Evolutionary conservation across 2,888 invertebrate species (phyloP).

Genomic region (Tetragonisca angustula): DNA sequence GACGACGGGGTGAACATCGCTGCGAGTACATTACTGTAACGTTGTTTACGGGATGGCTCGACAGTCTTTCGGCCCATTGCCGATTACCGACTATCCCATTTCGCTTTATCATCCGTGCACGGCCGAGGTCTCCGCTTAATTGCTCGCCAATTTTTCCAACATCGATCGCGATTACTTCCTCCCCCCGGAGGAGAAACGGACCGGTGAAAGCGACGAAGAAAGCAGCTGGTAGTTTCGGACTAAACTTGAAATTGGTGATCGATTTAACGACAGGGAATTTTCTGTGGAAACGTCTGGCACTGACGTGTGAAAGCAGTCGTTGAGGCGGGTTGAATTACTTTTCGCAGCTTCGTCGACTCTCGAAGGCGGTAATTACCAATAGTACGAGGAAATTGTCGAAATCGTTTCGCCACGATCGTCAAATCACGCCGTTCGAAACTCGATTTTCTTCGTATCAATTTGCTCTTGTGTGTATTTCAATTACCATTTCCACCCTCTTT

Average conservation of each 20-base stretch:
- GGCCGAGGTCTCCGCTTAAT: neutral
- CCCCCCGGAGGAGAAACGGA: too few species aligned
- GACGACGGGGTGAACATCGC: constrained; percentile 31
- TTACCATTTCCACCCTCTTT: too few species aligned
- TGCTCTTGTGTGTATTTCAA: neutral
- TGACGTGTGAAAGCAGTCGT: too few species aligned
- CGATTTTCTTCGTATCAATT: constrained; percentile 45
- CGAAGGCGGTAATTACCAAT: neutral
- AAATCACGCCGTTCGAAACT: constrained; percentile 6
- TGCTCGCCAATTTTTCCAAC: neutral
- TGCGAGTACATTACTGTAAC: constrained; percentile 70
- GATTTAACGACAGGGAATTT: neutral
- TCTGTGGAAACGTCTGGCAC: neutral
- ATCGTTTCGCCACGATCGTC: neutral
- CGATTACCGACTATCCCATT: constrained; percentile 67
- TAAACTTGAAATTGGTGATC: neutral
- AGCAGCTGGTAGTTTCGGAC: neutral
- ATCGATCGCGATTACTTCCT: neutral
- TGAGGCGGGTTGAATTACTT: neutral
- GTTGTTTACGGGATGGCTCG: constrained; percentile 71
- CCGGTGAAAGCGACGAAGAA: neutral
- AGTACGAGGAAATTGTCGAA: neutral
- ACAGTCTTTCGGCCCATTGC: constrained; percentile 72
- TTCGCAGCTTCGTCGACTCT: neutral
- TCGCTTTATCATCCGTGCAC: constrained; percentile 63